Evolutionary conservation across 2,797 vertebrate genomes (phyloP), one percentile per base, ranked within the genome.

Genomic region (Balearica regulorum): DNA sequence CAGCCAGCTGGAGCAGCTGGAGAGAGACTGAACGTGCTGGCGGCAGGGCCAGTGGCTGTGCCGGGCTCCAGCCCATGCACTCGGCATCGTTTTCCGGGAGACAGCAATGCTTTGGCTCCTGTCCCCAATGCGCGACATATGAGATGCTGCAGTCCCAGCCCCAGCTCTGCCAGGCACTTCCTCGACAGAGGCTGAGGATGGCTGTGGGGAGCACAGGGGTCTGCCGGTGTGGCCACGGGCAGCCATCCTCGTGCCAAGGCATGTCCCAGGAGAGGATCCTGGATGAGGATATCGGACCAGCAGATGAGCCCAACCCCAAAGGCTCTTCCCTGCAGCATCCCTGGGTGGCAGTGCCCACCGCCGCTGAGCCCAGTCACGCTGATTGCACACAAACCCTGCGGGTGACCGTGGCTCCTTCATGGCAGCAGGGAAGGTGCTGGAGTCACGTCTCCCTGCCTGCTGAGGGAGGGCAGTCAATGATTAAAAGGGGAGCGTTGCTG

Each of bases 91-190:
- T 70, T 77, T 73, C 79, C 24, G 4, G 49, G 62, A 76, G 53
- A 82, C 62, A 65, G 65, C 75, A 90, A 43, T 22, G 43, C 72
- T 82, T 61, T 58, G 69, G 68, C 79, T 88, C n/a, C 64, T 2
- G 5, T 61, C 33, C 28, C 60, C 35, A 20, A 5, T 6, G 33
- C 0, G 0, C 0, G 4, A 31, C 48, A 49, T 77, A 61, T 0
- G 0, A 57, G 82, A 86, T 75, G 62, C 35, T 85, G 60, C 60
- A 1, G 6, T 80, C 51, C 70, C 60, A 22, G 10, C 51, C 60
- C 71, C 9, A 17, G 16, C 51, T 51, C 80, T 87, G 87, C 77
- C 78, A 57, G 53, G 22, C 6, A 4, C 51, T 87, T 91, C 91
- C 72, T 84, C 12, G 5, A 37, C 55, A 85, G 60, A 87, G 69